Conservation (phyloP, 2,888 invertebrate species). For the Gymnoscelis rufifasciata region DNA sequence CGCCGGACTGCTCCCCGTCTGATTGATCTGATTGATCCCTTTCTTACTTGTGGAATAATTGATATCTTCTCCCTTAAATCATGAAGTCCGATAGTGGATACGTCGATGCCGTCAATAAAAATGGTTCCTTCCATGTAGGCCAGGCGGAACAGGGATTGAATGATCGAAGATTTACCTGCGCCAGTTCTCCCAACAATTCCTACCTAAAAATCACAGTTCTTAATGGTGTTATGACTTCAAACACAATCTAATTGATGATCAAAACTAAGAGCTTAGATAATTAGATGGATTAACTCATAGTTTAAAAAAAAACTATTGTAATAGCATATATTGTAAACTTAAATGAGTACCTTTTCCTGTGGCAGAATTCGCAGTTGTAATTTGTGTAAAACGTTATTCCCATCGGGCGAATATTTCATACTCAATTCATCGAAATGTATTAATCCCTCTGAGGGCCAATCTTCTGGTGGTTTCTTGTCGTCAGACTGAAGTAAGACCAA, state of each 20-base stretch:
- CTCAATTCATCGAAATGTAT: slow-evolving; percentile 73
- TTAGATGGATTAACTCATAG: no score
- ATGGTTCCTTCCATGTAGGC: slow-evolving; percentile 83
- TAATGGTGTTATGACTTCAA: not conserved
- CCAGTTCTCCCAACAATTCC: slow-evolving; percentile 84
- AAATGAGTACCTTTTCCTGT: slow-evolving; percentile 65
- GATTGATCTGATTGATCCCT: no score
- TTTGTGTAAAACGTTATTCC: slow-evolving; percentile 74
- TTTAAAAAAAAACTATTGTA: no score
- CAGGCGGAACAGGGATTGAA: slow-evolving; percentile 82
- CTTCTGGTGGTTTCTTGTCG: slow-evolving; percentile 53
- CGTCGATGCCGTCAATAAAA: slow-evolving; percentile 83
- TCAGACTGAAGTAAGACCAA: slow-evolving; percentile 45
- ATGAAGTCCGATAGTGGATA: slow-evolving; percentile 77
- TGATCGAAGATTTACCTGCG: slow-evolving; percentile 84
- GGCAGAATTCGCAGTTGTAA: slow-evolving; percentile 68
- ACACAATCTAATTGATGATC: no score
- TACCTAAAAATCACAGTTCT: slow-evolving; percentile 50
- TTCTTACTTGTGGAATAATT: slow-evolving; percentile 79
- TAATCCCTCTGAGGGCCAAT: slow-evolving; percentile 76
- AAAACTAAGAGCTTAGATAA: no score
- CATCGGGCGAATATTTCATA: slow-evolving; percentile 73
- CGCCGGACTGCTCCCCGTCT: no score
- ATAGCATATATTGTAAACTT: no score
- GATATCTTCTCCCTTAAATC: slow-evolving; percentile 80